Evolutionary conservation across 2,113 vertebrate species (phyloP), one percentile per base, ranked within the genome.

Genomic region (Nipponia nippon): DNA sequence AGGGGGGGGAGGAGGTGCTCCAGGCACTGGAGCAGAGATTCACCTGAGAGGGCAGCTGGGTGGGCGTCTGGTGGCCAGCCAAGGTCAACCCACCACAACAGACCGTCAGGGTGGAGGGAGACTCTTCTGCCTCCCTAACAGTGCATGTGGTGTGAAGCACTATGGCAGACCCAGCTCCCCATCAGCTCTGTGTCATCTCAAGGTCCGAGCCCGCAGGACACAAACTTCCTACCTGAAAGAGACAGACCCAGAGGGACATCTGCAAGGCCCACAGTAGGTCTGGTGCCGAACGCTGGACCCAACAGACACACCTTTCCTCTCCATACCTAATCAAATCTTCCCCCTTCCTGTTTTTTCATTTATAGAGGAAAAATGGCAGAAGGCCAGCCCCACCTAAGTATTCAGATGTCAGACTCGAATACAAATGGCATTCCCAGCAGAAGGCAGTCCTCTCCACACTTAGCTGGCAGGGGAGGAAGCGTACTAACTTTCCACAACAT

Each of bases 401-500:
- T 98, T 40, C 90, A 94, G 13, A 84, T 98, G 96, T 83, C 96
- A 27, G 96, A 97, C 25, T 34, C n/a, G 1, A 53, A 62, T 38
- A 82, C 36, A 62, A 98, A 92, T 13, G 97, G 97, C 52, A n/a
- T 91, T 18, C 77, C 78, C 2, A 30, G 16, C 7, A 63, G 27
- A 16, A 88, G 46, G n/a, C 61, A 26, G 1, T 8, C 20, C 11
- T 23, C 38, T 0, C 30, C 46, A n/a, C 80, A 71, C 16, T 12
- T 12, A 12, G 40, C 52, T 5, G 32, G 53, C 56, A 49, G 8
- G 15, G 87, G 72, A 46, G 97, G 89, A 53, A 94, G 96, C 0
- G 26, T 96, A 22, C 55, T 98, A 15, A 98, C 97, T 32, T 98
- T 98, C 83, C 97, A 98, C 94, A 97, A 98, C 75, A 97, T 98